Percentiles rank a stretch among this genome's conserved stretches.
Evolutionary conservation across 2,888 invertebrate species (phyloP).

Genomic region (Aelia acuminata): DNA sequence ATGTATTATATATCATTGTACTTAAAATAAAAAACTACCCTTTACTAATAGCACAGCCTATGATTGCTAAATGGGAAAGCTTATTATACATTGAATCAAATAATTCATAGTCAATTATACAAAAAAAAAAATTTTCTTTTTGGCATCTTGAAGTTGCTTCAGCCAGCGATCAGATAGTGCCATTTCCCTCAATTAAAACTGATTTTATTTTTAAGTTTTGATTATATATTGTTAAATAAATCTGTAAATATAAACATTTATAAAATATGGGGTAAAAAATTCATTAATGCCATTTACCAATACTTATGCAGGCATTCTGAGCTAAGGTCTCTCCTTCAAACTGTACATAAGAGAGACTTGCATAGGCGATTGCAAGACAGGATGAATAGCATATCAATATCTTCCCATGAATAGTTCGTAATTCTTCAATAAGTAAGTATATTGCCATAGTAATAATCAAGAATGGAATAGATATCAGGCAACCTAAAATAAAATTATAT

Average conservation of each 20-base stretch:
- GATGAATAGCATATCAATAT: slow-evolving; percentile 66
- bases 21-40: no score
- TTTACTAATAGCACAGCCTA: no score
- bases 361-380: slow-evolving; percentile 67
- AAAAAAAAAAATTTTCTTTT: no score
- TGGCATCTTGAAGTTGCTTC: no score
- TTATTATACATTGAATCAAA: no score
- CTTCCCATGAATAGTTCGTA: slow-evolving; percentile 70
- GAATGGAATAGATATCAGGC: slow-evolving; percentile 73
- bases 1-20: no score
- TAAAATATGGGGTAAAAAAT: not conserved
- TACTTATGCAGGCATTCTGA: slow-evolving; percentile 65
- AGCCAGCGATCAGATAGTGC: no score
- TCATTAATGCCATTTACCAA: slow-evolving; percentile 66
- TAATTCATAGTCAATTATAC: no score
- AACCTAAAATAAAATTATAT: slow-evolving; percentile 69
- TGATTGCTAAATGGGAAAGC: no score
- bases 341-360: slow-evolving; percentile 66
- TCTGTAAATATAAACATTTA: not conserved
- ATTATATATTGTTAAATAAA: not conserved
- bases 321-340: slow-evolving; percentile 64
- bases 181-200: no score
- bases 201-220: not conserved
- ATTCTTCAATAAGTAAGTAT: slow-evolving; percentile 72
- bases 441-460: slow-evolving; percentile 71